Conservation (phyloP, 2,113 vertebrate species). For the Lagopus leucura region DNA sequence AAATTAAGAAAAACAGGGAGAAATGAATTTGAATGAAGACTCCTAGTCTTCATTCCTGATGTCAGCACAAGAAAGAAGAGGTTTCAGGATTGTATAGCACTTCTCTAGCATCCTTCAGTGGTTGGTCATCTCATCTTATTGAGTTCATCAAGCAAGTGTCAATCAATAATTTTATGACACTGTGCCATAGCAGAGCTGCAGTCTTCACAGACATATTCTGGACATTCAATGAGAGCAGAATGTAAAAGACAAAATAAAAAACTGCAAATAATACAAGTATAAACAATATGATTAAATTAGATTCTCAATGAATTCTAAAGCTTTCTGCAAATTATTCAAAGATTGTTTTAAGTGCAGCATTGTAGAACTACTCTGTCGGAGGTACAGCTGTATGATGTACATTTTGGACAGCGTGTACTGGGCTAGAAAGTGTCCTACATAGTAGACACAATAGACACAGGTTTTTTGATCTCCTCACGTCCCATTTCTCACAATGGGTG, state of each 20-base stretch:
- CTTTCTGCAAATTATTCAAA: not conserved
- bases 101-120: not conserved
- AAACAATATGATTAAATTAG: not conserved
- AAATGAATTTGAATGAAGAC: not conserved
- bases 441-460: not conserved
- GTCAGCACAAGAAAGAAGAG: not conserved
- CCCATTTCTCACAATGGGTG: conserved; percentile 36
- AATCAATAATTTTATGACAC: not conserved
- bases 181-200: not conserved
- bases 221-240: not conserved
- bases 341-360: not conserved
- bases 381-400: not conserved
- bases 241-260: not conserved
- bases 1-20: not conserved
- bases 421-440: not conserved
- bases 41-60: not conserved
- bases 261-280: not conserved
- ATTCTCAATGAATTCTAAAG: not conserved
- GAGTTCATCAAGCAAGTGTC: not conserved
- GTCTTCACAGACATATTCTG: not conserved
- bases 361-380: not conserved
- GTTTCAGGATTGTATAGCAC: not conserved
- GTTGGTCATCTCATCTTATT: not conserved
- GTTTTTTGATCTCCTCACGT: conserved; percentile 69
- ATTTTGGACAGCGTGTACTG: not conserved